Percentiles rank a stretch among this genome's conserved stretches.
phyloP scores from a whole-genome alignment of 35 echinoderm and acorn worm genomes.

The Amphiura filiformis region DNA sequence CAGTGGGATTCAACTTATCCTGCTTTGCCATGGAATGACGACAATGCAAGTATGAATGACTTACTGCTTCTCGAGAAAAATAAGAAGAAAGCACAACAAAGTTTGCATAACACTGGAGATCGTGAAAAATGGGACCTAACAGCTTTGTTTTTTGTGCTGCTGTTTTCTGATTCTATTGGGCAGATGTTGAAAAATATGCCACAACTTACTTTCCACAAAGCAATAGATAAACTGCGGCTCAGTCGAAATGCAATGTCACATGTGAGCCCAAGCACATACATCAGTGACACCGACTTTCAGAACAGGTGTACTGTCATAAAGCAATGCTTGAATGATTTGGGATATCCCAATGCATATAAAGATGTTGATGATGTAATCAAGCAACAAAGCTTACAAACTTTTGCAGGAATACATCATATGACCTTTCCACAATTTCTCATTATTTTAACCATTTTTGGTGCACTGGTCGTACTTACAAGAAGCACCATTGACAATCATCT shows the following conservation, averaged over 20 bases:
- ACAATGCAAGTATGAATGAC: background rate
- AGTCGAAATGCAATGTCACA: background rate
- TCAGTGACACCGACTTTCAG: background rate
- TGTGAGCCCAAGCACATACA: background rate
- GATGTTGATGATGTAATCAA: background rate
- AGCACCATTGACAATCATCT: too few relatives aligned
- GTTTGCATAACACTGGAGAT: background rate
- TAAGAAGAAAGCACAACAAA: background rate
- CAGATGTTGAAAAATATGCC: background rate
- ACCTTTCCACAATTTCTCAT: too few relatives aligned
- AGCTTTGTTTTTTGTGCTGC: background rate
- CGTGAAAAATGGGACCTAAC: background rate
- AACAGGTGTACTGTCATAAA: background rate
- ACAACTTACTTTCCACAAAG: background rate
- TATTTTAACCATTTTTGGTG: too few relatives aligned
- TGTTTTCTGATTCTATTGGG: background rate
- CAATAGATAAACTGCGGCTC: background rate
- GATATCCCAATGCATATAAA: background rate
- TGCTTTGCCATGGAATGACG: background rate
- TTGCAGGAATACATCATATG: too few relatives aligned
- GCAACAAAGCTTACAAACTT: background rate
- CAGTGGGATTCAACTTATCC: background rate
- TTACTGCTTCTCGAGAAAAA: background rate
- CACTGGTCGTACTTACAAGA: too few relatives aligned
- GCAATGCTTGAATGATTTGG: background rate